A percentile compares a stretch with the other conserved stretches of the same genome.
Evolutionary conservation across 2,113 vertebrate species (phyloP).

Genomic region (Donacobius atricapilla): DNA sequence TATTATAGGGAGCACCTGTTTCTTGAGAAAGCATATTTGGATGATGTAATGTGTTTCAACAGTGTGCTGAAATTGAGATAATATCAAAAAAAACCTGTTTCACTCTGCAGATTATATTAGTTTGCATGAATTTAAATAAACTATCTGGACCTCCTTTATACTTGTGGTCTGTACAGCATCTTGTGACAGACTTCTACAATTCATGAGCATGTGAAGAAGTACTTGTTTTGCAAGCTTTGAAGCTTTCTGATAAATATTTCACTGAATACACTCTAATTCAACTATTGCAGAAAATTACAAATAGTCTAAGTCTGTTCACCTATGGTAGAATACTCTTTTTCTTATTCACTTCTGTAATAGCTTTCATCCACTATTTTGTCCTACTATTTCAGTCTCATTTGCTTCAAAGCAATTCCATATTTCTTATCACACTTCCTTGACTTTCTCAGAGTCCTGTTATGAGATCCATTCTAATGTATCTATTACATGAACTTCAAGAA

Average conservation of each 20-base stretch:
- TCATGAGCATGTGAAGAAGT: not conserved
- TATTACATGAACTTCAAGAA: not conserved
- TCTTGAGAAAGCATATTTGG: not conserved
- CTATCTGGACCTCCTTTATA: not conserved
- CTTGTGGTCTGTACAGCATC: not conserved
- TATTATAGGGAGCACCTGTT: not conserved
- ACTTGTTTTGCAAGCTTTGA: not conserved
- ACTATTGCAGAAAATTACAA: not conserved
- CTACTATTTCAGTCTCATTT: not conserved
- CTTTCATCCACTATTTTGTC: not conserved
- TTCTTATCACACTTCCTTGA: not conserved
- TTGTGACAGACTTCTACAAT: not conserved
- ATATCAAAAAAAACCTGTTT: not conserved
- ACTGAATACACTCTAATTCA: not conserved
- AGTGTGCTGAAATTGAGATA: not conserved
- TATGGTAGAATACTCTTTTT: not conserved
- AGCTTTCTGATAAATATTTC: not conserved
- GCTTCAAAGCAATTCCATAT: not conserved
- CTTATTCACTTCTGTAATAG: not conserved
- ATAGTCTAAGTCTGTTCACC: not conserved
- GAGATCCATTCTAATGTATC: not conserved
- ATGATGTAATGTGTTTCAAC: not conserved
- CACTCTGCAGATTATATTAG: not conserved
- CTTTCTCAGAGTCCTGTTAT: not conserved
- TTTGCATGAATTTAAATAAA: not conserved